A percentile compares a stretch with the other conserved stretches of the same genome.
These are phyloP conservation scores for Phengaris alcon DNA, from an alignment of 2,888 invertebrate genomes.

Conservation along the genomic window DNA sequence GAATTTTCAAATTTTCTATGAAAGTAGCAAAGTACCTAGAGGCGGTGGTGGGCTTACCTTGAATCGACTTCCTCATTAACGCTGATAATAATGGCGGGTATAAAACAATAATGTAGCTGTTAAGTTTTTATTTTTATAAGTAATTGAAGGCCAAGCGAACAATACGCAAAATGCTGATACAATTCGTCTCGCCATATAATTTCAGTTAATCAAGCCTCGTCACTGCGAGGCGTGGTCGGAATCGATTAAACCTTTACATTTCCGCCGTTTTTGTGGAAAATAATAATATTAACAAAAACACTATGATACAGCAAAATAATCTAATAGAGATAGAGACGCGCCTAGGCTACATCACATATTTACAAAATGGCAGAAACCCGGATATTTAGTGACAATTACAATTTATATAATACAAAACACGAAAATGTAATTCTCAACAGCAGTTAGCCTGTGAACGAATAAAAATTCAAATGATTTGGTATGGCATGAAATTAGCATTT, in stretches of 20 bases:
- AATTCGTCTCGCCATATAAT: conserved; percentile 76
- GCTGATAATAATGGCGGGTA: conserved; percentile 70
- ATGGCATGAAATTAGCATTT: background rate
- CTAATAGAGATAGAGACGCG: conserved; percentile 27
- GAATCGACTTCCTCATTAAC: conserved; percentile 72
- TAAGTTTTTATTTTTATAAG: conserved; percentile 71
- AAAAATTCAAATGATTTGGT: too few species aligned
- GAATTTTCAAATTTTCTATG: conserved; percentile 9
- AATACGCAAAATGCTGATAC: conserved; percentile 71
- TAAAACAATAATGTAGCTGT: conserved; percentile 74
- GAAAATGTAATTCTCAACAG: too few species aligned
- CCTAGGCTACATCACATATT: too few species aligned
- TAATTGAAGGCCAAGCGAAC: conserved; percentile 67
- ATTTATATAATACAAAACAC: too few species aligned
- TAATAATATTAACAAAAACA: conserved; percentile 52
- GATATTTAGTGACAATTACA: too few species aligned
- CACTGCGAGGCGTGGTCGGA: conserved; percentile 69
- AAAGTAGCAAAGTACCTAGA: conserved; percentile 6
- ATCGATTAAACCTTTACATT: conserved; percentile 75
- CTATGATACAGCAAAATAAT: conserved; percentile 67
- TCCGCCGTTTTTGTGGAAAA: conserved; percentile 68
- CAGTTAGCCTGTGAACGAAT: too few species aligned
- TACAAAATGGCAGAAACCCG: too few species aligned
- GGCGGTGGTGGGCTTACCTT: conserved; percentile 55
- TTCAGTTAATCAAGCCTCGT: conserved; percentile 74